Evolutionary conservation across 2,888 invertebrate genomes (phyloP), one percentile per base, ranked within the genome.

Genomic region (Pegoplata infirma): DNA sequence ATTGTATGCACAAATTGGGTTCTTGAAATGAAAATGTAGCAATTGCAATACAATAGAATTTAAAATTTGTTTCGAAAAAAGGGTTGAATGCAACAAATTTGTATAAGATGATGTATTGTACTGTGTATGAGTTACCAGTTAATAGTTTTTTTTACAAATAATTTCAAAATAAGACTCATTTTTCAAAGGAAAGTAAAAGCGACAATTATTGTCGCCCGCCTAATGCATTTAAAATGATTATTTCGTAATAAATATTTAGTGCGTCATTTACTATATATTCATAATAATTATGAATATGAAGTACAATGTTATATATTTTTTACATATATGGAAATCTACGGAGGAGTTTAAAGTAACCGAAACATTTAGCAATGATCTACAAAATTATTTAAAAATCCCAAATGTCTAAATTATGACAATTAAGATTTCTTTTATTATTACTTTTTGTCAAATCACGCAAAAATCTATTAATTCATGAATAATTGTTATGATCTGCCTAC

Each of bases 141-240:
- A 8, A n/a, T 58, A 32, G 47, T 10, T 19, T 17, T 55, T 23
- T 5, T 36, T 53, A 5, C 28, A 17, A 16, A 1, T n/a, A n/a
- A 25, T n/a, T 7, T 19, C 23, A 23, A 21, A 23, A 51, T 44
- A 17, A 23, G 32, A 16, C 49, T 61, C 36, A 49, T 28, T 32
- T 55, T 32, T 32, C 10, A 32, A 32, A 40, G 19, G 47, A 59
- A 56, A 68, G 55, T 68, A 75, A 69, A 51, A 68, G 56, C 55
- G 40, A 55, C 28, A 66, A 55, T 32, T 19, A 44, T 23, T 73
- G 74, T 40, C 63, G 63, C 75, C 49, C 47, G 28, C 21, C 40
- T 75, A 75, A 75, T 75, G 36, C 40, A 6, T 51, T 75, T 56
- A 12, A 63, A 75, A 69, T 47, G 23, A 68, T 6, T 16, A 56